Evolutionary conservation across 2,113 vertebrate genomes (phyloP).

Genomic region (Sceloporus tristichus): DNA sequence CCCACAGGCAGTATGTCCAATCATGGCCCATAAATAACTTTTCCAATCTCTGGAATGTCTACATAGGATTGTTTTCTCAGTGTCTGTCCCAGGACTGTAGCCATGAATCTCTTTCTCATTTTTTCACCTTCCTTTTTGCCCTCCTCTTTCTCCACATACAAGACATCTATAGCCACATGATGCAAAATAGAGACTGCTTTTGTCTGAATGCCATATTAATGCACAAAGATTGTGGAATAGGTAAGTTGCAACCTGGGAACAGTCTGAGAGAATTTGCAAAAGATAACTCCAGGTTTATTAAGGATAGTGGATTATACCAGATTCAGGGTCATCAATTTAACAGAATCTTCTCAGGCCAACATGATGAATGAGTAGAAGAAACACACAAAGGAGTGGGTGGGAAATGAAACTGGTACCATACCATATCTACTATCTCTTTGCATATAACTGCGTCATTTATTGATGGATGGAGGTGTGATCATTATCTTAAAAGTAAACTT

Average conservation of each 20-base stretch:
- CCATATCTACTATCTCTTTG: neutral
- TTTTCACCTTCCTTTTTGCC: neutral
- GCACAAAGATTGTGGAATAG: neutral
- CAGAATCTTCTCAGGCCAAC: neutral
- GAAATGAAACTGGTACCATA: neutral
- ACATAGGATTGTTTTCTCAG: no score
- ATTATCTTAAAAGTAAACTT: conserved; percentile 37
- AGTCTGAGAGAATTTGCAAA: no score
- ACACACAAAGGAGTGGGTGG: neutral
- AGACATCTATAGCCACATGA: neutral
- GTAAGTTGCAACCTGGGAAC: neutral
- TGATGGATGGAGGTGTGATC: conserved; percentile 28
- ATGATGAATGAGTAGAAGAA: conserved; percentile 20
- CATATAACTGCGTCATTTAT: neutral
- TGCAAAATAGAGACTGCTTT: neutral
- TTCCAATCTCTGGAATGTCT: no score
- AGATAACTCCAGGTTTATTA: neutral
- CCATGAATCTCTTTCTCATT: no score
- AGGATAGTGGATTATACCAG: neutral
- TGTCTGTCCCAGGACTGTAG: neutral
- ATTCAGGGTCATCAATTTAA: neutral
- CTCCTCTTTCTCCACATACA: neutral
- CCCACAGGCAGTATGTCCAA: no score
- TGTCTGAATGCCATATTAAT: neutral
- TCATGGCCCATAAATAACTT: no score